Percentiles rank a stretch among this genome's conserved stretches.
phyloP scores from a whole-genome alignment of 2,888 invertebrate genomes.

The Yponomeuta evonymella region DNA sequence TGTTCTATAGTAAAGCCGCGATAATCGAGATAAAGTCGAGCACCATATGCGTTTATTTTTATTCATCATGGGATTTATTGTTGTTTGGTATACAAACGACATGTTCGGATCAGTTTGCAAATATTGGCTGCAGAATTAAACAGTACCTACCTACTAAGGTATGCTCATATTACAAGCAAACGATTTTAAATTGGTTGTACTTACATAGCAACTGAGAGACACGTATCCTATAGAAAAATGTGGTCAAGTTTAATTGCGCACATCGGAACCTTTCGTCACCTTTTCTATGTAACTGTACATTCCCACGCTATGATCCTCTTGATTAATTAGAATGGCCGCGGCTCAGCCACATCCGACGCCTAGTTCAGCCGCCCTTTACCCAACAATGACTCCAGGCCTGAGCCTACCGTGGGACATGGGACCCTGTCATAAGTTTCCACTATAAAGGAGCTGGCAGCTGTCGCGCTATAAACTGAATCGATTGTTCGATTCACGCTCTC shows the following conservation, averaged over 20 bases:
- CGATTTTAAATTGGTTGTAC: too few relatives aligned
- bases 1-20: too few relatives aligned
- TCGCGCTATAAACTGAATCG: slow-evolving; percentile 51
- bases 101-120: too few relatives aligned
- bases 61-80: too few relatives aligned
- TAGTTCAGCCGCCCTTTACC: slow-evolving; percentile 29
- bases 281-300: neutral
- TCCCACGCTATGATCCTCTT: neutral
- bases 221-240: neutral
- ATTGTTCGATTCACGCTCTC: slow-evolving; percentile 61
- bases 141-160: too few relatives aligned
- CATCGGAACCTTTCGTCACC: neutral
- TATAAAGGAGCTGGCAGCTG: slow-evolving; percentile 52
- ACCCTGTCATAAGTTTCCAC: slow-evolving; percentile 41
- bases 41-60: too few relatives aligned
- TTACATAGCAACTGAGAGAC: too few relatives aligned
- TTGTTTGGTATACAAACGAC: too few relatives aligned
- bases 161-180: too few relatives aligned
- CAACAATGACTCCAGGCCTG: slow-evolving; percentile 35
- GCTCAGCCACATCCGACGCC: slow-evolving; percentile 22
- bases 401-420: slow-evolving; percentile 58
- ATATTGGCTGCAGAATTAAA: too few relatives aligned
- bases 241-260: neutral
- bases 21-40: too few relatives aligned
- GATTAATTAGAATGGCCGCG: slow-evolving; percentile 19